Base-by-base conservation (phyloP, 2,797 vertebrate genomes). In the Oreochromis mossambicus region DNA sequence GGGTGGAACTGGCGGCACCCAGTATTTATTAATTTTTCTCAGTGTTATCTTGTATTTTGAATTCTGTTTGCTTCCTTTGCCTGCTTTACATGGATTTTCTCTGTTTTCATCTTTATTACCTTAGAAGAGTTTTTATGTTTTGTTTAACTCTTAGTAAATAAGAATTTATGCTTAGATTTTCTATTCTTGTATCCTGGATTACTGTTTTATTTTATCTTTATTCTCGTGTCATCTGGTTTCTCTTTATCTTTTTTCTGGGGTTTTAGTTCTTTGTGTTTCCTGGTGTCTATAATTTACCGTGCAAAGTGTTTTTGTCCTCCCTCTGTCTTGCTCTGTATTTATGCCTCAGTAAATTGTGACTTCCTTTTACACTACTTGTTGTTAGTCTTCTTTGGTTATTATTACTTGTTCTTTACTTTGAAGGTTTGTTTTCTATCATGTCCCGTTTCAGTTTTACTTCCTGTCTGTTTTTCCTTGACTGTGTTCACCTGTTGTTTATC, bases 401-500 rank as follows among this genome's bases (percentile, higher is more conserved):
- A 46, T 46, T 70, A 17, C 14, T 1, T 70, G 21, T 70, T 17
- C n/a, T 70, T 70, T 46, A 70, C 38, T 70, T 70, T 70, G 66
- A 70, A 70, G 63, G 38, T 10, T 43, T 26, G 66, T 70, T 43
- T 68, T 17, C 63, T 43, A 15, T 24, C 8, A 26, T 4, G 13
- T 43, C 63, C 63, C 1, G 5, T 70, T 70, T 70, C 38, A 46
- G 66, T 70, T 43, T 70, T 46, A 26, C 38, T 46, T 70, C 66
- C 66, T 43, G 38, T 15, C 66, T 43, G 8, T 4, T 63, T 10
- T 68, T 70, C n/a, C 63, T 26, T 70, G 8, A 26, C 14, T 70
- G 13, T 70, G 66, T 70, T 70, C 66, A 70, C 66, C 66, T 70
- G 66, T 70, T 70, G 66, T 70, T 70, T 70, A 70, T 26, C 14